Percentiles rank a stretch among this genome's conserved stretches.
phyloP scores from a whole-genome alignment of 1,140 invertebrate genomes.

The Ladona fulva region DNA sequence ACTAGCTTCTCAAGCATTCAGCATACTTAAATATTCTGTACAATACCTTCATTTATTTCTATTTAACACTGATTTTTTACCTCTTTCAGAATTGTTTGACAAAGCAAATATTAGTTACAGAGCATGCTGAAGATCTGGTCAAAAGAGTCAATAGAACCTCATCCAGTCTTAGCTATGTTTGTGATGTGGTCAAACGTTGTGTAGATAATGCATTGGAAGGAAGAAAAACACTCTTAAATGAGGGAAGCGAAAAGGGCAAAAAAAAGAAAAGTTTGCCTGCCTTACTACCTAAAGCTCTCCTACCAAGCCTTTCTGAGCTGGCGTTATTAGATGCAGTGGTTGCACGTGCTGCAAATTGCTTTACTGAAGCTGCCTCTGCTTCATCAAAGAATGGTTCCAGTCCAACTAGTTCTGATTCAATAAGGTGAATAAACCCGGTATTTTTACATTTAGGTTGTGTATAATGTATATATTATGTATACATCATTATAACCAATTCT shows the following conservation, averaged over 20 bases:
- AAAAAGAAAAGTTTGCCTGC: not conserved
- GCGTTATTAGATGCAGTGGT: conserved; percentile 56
- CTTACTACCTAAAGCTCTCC: conserved; percentile 38
- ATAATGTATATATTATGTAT: too few species aligned
- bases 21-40: too few species aligned
- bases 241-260: not conserved
- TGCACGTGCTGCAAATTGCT: conserved; percentile 50
- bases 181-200: conserved; percentile 55
- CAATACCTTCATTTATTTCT: too few species aligned
- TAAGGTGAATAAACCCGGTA: too few species aligned
- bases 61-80: conserved; percentile 22
- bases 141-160: conserved; percentile 48
- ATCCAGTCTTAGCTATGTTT: not conserved
- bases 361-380: not conserved
- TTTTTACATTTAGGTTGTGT: too few species aligned
- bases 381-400: not conserved
- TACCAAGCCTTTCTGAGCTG: conserved; percentile 56
- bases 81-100: conserved; percentile 66
- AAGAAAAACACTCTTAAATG: not conserved
- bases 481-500: too few species aligned
- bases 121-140: conserved; percentile 67
- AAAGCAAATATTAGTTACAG: conserved; percentile 79
- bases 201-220: conserved; percentile 36
- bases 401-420: not conserved
- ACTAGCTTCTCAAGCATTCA: too few species aligned